phyloP scores from a whole-genome alignment of 2,888 invertebrate species.

The Chaitophorus viminalis region DNA sequence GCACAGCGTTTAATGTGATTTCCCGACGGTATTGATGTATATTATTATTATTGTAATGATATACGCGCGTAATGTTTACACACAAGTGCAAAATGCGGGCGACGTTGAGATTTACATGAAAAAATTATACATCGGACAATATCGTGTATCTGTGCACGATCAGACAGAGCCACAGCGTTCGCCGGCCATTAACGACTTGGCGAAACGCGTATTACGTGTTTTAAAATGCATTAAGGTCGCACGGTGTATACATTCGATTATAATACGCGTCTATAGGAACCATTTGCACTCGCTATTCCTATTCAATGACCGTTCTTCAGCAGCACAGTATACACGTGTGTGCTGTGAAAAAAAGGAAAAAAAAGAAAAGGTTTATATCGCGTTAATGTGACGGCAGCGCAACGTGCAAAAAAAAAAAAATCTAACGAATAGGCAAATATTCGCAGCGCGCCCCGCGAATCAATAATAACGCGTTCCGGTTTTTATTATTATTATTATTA shows the following conservation, averaged over 20 bases:
- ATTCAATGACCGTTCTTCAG: no score
- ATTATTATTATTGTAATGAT: background rate
- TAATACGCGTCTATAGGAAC: no score
- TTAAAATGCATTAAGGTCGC: conserved; percentile 40
- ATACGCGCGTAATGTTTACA: background rate
- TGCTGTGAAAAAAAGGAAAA: no score
- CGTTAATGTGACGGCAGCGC: background rate
- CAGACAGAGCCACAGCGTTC: background rate
- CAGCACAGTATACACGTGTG: background rate
- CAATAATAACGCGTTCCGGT: background rate
- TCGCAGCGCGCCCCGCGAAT: background rate
- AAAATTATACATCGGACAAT: background rate
- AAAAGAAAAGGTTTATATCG: conserved; percentile 18
- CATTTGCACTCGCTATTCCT: background rate
- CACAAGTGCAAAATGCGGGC: background rate
- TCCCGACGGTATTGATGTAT: no score
- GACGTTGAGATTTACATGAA: conserved; percentile 25
- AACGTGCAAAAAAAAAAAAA: background rate
- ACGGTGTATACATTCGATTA: background rate
- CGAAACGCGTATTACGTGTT: background rate
- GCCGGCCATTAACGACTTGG: background rate
- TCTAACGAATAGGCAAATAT: conserved; percentile 16
- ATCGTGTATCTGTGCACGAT: background rate
- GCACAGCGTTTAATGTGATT: conserved; percentile 13
- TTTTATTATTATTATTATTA: background rate